Evolutionary conservation across 2,888 invertebrate genomes (phyloP).

Genomic region (Zaprionus bogoriensis): DNA sequence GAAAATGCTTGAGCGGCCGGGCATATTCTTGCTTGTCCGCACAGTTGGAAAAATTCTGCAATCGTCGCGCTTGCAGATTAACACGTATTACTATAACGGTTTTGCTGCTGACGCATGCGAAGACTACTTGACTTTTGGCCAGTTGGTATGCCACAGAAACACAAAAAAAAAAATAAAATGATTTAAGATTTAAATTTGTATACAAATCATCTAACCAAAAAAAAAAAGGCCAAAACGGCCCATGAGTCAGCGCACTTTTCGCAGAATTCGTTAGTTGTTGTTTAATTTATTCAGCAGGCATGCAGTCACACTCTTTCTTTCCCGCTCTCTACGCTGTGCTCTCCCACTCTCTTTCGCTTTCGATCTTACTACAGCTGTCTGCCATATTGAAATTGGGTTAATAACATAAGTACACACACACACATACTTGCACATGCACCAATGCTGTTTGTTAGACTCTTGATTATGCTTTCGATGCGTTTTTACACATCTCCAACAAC

Average conservation of each 20-base stretch:
- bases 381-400: slow-evolving; percentile 67
- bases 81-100: slow-evolving; percentile 25
- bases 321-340: too few relatives aligned
- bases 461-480: slow-evolving; percentile 56
- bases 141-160: slow-evolving; percentile 16
- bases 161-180: too few relatives aligned
- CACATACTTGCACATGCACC: background rate
- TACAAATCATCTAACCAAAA: slow-evolving; percentile 3
- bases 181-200: slow-evolving; percentile 14
- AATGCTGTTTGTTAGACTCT: slow-evolving; percentile 44
- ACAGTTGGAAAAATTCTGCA: slow-evolving; percentile 22
- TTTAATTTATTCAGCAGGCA: slow-evolving; percentile 28
- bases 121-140: slow-evolving; percentile 59
- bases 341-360: background rate
- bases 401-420: slow-evolving; percentile 51
- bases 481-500: slow-evolving; percentile 28
- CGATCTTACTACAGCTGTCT: slow-evolving; percentile 41
- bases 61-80: slow-evolving; percentile 45
- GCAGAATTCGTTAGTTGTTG: slow-evolving; percentile 24
- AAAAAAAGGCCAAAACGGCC: slow-evolving; percentile 15
- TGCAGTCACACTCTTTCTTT: slow-evolving; percentile 27
- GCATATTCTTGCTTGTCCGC: background rate
- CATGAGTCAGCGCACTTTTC: slow-evolving; percentile 40
- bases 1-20: slow-evolving; percentile 1
- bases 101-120: slow-evolving; percentile 56